These are phyloP conservation scores for Neopipo cinnamomea DNA, from an alignment of 2,113 vertebrate genomes.

Conservation along the genomic window DNA sequence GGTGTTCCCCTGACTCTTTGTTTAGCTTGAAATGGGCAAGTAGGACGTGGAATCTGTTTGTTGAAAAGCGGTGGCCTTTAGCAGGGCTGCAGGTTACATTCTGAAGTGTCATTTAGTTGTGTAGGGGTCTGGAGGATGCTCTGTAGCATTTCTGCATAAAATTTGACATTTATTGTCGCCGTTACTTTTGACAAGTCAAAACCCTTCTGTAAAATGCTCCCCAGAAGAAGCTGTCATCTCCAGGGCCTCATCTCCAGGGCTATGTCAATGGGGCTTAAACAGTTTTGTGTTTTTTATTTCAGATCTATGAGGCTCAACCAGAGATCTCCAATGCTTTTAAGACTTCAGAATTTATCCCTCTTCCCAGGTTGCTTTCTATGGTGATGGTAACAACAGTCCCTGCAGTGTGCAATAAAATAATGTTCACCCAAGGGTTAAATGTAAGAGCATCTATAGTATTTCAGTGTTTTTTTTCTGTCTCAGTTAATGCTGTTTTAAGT, in stretches of 20 bases:
- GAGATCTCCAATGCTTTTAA: slow-evolving; percentile 84
- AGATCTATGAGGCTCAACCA: slow-evolving; percentile 93
- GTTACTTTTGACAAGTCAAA: not conserved
- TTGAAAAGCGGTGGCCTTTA: not conserved
- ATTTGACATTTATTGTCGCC: not conserved
- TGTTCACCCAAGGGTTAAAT: slow-evolving; percentile 90
- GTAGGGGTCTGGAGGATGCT: not conserved
- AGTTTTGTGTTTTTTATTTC: not conserved
- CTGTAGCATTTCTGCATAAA: not conserved
- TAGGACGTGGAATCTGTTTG: not conserved
- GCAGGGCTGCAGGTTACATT: not conserved
- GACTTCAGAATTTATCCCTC: slow-evolving; percentile 80
- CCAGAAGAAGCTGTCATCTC: not conserved
- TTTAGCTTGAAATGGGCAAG: not conserved
- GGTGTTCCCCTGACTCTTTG: not conserved
- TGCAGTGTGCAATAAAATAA: slow-evolving; percentile 86
- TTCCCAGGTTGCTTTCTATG: slow-evolving; percentile 86
- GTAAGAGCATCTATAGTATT: slow-evolving; percentile 71
- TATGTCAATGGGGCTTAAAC: not conserved
- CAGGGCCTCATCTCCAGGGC: not conserved
- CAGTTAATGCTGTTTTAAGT: not conserved
- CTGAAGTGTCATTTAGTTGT: not conserved
- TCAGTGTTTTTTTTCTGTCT: not conserved
- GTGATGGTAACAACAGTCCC: slow-evolving; percentile 89
- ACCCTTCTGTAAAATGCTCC: not conserved